These are phyloP conservation scores for Scotopteryx bipunctaria DNA, from an alignment of 2,888 invertebrate genomes.

Conservation along the genomic window DNA sequence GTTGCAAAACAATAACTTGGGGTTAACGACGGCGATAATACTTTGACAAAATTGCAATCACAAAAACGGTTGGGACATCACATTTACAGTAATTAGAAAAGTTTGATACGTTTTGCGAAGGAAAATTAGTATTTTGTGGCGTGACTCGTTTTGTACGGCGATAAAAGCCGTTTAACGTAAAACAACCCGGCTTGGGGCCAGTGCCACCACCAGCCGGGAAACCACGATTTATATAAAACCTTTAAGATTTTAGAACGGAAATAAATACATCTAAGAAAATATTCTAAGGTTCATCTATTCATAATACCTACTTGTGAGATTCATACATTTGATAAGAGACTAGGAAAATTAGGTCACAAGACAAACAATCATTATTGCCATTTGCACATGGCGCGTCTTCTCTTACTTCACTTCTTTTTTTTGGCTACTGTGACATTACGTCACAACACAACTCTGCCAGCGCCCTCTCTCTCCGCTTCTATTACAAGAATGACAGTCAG, in stretches of 20 bases:
- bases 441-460: too few relatives aligned
- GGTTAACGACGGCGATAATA: constrained; percentile 43
- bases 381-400: too few relatives aligned
- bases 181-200: constrained; percentile 46
- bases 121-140: constrained; percentile 76
- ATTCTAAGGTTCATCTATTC: too few relatives aligned
- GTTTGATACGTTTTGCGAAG: constrained; percentile 73
- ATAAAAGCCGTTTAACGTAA: constrained; percentile 64
- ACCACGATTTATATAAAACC: neutral
- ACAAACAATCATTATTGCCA: too few relatives aligned
- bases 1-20: constrained; percentile 38
- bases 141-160: constrained; percentile 65
- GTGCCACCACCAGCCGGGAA: constrained; percentile 10
- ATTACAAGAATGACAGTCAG: too few relatives aligned
- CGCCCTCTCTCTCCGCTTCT: too few relatives aligned
- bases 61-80: constrained; percentile 62
- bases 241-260: neutral
- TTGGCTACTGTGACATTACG: too few relatives aligned
- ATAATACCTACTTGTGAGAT: too few relatives aligned
- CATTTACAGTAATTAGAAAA: constrained; percentile 77
- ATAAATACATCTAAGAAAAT: neutral
- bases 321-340: too few relatives aligned
- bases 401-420: too few relatives aligned
- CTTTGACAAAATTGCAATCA: constrained; percentile 60
- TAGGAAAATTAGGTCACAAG: too few relatives aligned